Conservation (phyloP, 2,113 vertebrate species). For the Pogonocichla stellata region DNA sequence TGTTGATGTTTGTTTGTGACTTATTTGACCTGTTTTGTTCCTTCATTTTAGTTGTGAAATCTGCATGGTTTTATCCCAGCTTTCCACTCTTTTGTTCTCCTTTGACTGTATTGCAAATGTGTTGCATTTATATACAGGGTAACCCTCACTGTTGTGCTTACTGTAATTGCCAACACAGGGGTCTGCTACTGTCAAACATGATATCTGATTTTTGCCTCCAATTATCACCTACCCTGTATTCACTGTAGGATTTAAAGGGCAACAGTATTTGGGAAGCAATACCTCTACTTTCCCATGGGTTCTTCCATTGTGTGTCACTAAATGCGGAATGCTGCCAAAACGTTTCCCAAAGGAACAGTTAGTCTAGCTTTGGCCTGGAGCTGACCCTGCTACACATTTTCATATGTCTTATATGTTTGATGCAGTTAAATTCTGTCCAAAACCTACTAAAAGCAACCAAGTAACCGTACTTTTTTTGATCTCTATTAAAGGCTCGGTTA, state of each 20-base stretch:
- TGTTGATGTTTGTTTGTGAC: slow-evolving; percentile 77
- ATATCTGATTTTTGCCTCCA: slow-evolving; percentile 27
- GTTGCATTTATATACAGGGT: slow-evolving; percentile 64
- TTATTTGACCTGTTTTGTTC: slow-evolving; percentile 70
- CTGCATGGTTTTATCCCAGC: slow-evolving; percentile 76
- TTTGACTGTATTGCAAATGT: slow-evolving; percentile 65
- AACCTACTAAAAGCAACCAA: neutral
- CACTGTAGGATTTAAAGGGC: slow-evolving; percentile 37
- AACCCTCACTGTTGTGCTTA: slow-evolving; percentile 61
- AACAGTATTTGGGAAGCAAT: neutral
- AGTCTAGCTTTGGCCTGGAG: slow-evolving; percentile 74
- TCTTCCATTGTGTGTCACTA: slow-evolving; percentile 31
- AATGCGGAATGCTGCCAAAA: slow-evolving; percentile 41
- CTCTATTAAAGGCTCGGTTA: slow-evolving; percentile 75
- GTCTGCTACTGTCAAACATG: slow-evolving; percentile 70
- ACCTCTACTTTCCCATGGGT: neutral
- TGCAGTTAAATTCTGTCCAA: slow-evolving; percentile 25
- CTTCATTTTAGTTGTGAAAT: slow-evolving; percentile 74
- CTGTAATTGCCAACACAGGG: slow-evolving; percentile 56
- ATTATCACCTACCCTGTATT: neutral
- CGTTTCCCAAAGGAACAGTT: slow-evolving; percentile 13
- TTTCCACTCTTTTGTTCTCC: slow-evolving; percentile 73
- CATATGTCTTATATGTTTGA: slow-evolving; percentile 71
- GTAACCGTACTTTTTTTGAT: neutral
- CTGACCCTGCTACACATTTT: slow-evolving; percentile 79